A percentile compares a stretch with the other conserved stretches of the same genome.
These are phyloP conservation scores for Felis chaus DNA, from an alignment of 2,113 vertebrate species.

Conservation along the genomic window DNA sequence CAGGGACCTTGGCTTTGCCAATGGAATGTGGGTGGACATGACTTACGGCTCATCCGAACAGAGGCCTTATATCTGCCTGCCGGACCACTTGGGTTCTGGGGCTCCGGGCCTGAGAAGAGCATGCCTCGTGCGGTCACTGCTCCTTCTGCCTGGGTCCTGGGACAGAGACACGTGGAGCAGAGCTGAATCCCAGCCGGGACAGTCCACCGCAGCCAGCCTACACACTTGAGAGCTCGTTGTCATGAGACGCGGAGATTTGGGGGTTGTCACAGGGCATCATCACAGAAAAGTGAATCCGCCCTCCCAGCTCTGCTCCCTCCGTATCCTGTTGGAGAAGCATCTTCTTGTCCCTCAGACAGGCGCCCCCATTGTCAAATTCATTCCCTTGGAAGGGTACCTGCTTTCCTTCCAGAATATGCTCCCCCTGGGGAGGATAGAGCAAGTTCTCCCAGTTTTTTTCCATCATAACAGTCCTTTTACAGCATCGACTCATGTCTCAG, in stretches of 20 bases:
- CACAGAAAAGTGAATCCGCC: neutral
- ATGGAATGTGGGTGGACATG: neutral
- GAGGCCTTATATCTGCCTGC: neutral
- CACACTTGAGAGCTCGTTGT: neutral
- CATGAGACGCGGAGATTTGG: neutral
- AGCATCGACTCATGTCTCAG: neutral
- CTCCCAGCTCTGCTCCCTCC: neutral
- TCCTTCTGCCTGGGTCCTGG: neutral
- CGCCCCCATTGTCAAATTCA: neutral
- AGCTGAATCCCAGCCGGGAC: neutral
- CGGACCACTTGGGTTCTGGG: too few species aligned
- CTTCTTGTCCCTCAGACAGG: neutral
- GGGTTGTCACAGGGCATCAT: neutral
- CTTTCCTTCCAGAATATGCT: neutral
- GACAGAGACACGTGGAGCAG: neutral
- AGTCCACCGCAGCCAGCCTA: neutral
- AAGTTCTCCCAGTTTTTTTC: neutral
- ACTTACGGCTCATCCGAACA: neutral
- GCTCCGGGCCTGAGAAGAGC: neutral
- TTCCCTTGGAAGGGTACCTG: neutral
- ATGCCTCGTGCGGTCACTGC: fast-evolving
- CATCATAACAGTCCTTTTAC: neutral
- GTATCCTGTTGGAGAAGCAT: neutral
- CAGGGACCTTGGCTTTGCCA: neutral
- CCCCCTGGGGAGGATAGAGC: neutral